phyloP scores from a whole-genome alignment of 1,140 invertebrate genomes.

The Ylistrum balloti region DNA sequence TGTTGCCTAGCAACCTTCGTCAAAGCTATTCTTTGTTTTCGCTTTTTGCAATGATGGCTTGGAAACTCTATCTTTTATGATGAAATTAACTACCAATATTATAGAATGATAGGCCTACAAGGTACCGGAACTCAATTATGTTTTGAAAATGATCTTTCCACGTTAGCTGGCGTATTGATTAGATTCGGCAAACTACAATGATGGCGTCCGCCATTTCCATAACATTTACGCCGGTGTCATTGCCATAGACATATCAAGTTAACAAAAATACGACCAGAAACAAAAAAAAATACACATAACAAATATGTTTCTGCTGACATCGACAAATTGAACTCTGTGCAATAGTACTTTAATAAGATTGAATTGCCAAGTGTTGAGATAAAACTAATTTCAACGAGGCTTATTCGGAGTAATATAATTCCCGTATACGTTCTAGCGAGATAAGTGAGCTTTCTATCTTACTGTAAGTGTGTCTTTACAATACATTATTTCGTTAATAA shows the following conservation, averaged over 20 bases:
- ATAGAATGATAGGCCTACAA: constrained; percentile 31
- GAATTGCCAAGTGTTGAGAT: background rate
- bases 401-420: background rate
- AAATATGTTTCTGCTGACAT: background rate
- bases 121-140: constrained; percentile 20
- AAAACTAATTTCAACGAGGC: background rate
- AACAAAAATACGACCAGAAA: background rate
- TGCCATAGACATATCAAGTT: background rate
- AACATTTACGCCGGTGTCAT: background rate
- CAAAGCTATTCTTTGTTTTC: constrained; percentile 29
- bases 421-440: background rate
- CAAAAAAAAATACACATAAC: background rate
- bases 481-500: too few species aligned
- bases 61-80: constrained; percentile 34
- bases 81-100: constrained; percentile 36
- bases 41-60: background rate
- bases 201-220: background rate
- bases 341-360: constrained; percentile 22
- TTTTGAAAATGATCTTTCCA: constrained; percentile 34
- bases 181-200: background rate
- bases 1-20: background rate
- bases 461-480: too few species aligned
- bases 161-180: constrained; percentile 8
- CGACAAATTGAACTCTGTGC: background rate
- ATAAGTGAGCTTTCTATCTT: background rate